phyloP scores from a whole-genome alignment of 1,140 invertebrate species.

The Diprion similis region DNA sequence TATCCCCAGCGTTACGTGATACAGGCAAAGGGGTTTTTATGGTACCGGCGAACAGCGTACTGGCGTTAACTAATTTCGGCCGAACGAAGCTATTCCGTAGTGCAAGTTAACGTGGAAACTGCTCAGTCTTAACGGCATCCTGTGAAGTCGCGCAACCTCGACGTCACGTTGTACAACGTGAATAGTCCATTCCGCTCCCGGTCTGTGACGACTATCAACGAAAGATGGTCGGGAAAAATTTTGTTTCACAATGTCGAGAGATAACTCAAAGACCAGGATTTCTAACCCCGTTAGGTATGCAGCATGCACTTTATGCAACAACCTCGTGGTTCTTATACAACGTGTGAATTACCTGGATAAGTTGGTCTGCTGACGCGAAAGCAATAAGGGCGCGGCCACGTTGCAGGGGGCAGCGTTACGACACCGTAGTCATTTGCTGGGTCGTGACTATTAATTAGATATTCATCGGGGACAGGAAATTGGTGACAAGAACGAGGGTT shows the following conservation, averaged over 20 bases:
- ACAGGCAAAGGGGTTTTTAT: too few relatives aligned
- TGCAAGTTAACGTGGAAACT: too few relatives aligned
- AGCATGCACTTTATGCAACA: background rate
- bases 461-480: background rate
- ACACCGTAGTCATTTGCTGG: background rate
- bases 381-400: background rate
- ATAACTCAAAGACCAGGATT: too few relatives aligned
- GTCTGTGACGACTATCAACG: background rate
- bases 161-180: background rate
- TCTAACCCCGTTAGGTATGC: background rate
- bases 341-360: background rate
- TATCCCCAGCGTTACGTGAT: too few relatives aligned
- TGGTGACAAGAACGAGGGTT: background rate
- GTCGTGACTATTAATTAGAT: background rate
- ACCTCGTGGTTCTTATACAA: background rate
- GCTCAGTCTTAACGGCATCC: too few relatives aligned
- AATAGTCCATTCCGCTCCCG: background rate
- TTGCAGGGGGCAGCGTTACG: too few relatives aligned
- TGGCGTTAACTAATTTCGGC: too few relatives aligned
- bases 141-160: too few relatives aligned
- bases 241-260: too few relatives aligned
- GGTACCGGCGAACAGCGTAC: too few relatives aligned
- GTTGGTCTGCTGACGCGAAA: background rate
- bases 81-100: too few relatives aligned
- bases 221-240: background rate